These are phyloP conservation scores for Ptychobarbus kaznakovi DNA, from an alignment of 2,797 vertebrate genomes.

Conservation along the genomic window DNA sequence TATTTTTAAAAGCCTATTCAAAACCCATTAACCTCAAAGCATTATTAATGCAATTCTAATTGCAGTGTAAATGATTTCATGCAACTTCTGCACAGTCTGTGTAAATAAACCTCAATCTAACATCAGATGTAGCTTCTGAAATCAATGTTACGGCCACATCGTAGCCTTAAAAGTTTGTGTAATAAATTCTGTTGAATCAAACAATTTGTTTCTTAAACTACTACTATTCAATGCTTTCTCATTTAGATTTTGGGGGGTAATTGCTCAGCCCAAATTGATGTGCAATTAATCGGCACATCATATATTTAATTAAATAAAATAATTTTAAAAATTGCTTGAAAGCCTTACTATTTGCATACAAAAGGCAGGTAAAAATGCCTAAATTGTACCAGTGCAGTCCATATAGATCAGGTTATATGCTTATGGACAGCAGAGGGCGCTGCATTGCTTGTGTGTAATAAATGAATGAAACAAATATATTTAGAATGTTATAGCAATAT, in stretches of 20 bases:
- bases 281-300: neutral
- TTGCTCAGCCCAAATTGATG: neutral
- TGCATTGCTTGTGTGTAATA: neutral
- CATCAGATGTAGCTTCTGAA: neutral
- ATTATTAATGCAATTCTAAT: neutral
- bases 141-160: neutral
- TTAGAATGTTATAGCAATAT: neutral
- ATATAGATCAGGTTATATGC: neutral
- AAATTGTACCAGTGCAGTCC: neutral
- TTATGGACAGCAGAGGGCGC: constrained; percentile 26
- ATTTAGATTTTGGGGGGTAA: neutral
- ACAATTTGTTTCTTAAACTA: neutral
- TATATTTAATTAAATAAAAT: neutral
- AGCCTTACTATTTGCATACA: neutral
- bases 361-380: neutral
- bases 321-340: neutral
- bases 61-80: neutral
- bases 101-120: neutral
- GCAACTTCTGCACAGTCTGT: neutral
- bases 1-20: neutral
- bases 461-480: neutral
- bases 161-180: neutral
- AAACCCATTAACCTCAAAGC: neutral
- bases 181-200: neutral
- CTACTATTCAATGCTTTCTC: neutral